Evolutionary conservation across 92 coral and sea anemone genomes (phyloP).

Genomic region (Epizoanthus scotinus): DNA sequence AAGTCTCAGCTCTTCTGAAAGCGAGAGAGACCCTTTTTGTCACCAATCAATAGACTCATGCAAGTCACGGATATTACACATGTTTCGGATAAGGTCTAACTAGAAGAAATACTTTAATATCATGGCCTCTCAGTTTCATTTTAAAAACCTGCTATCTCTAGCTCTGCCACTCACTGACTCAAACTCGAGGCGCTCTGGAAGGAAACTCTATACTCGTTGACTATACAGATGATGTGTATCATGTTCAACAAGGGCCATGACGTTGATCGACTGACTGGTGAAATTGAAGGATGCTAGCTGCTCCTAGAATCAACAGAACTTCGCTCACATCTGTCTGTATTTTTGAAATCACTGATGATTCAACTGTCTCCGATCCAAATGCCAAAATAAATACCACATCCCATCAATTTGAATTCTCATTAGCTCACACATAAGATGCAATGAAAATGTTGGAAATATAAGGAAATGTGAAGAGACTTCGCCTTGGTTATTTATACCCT

Average conservation of each 20-base stretch:
- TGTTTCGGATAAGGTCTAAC: no score
- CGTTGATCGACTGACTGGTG: constrained; percentile 3
- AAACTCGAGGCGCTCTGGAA: not conserved
- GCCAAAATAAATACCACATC: not conserved
- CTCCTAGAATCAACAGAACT: not conserved
- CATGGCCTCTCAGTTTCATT: no score
- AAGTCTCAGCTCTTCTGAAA: no score
- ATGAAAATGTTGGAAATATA: not conserved
- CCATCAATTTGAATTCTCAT: not conserved
- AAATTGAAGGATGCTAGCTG: constrained; percentile 10
- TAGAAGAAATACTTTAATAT: no score
- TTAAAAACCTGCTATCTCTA: no score
- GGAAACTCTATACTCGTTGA: constrained; percentile 27
- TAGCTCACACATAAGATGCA: constrained; percentile 3
- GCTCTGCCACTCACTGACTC: no score
- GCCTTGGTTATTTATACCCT: no score
- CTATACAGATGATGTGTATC: constrained; percentile 3
- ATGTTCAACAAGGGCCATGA: constrained; percentile 1
- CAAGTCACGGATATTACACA: no score
- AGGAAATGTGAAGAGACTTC: not conserved
- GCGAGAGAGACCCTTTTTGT: no score
- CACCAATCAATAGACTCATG: no score
- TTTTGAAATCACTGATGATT: not conserved
- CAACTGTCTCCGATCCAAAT: not conserved
- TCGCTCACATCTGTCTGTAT: not conserved